These are phyloP conservation scores for Aphelenchoides bicaudatus DNA, from an alignment of 2,888 invertebrate species.

Conservation along the genomic window DNA sequence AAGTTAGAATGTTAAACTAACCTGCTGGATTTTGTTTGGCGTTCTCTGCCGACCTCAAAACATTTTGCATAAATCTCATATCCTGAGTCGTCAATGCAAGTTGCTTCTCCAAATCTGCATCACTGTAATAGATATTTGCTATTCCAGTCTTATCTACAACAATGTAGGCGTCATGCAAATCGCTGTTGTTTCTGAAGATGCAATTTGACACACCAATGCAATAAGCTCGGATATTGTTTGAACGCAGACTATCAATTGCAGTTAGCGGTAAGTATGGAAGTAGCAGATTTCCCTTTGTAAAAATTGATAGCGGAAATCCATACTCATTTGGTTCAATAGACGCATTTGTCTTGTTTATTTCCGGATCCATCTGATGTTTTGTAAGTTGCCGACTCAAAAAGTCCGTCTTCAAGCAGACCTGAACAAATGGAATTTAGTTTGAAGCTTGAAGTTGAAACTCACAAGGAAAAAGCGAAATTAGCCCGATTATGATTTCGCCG, in stretches of 20 bases:
- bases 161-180: constrained; percentile 84
- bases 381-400: constrained; percentile 36
- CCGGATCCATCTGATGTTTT: not conserved
- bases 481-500: constrained; percentile 79
- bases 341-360: constrained; percentile 22
- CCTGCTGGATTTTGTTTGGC: constrained; percentile 73
- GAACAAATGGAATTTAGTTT: constrained; percentile 74
- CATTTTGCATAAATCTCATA: constrained; percentile 86
- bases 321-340: constrained; percentile 66
- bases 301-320: constrained; percentile 82
- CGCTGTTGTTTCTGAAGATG: constrained; percentile 89
- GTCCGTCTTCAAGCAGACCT: constrained; percentile 56
- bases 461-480: constrained; percentile 83
- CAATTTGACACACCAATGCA: constrained; percentile 96
- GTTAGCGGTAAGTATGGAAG: constrained; percentile 91
- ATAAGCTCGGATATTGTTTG: constrained; percentile 73
- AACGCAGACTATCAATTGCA: constrained; percentile 83
- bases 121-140: constrained; percentile 77
- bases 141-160: constrained; percentile 67
- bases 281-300: constrained; percentile 85
- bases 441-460: constrained; percentile 27
- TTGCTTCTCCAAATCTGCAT: constrained; percentile 75
- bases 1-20: constrained; percentile 34
- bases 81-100: constrained; percentile 89
- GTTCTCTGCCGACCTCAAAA: constrained; percentile 69